Conservation (phyloP, 2,113 vertebrate species). For the Crotalus tigris region DNA sequence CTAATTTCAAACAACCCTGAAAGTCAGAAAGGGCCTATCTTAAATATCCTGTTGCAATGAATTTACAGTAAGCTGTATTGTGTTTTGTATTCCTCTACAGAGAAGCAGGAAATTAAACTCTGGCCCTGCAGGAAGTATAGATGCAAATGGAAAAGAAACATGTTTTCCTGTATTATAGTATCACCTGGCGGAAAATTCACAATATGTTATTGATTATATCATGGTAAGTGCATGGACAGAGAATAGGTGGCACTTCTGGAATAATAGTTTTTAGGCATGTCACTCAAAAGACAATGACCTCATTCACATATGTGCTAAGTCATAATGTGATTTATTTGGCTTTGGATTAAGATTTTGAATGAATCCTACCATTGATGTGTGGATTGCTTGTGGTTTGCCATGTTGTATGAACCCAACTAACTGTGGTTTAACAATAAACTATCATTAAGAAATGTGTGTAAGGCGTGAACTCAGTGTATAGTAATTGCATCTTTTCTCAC, state of each 20-base stretch:
- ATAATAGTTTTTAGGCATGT: not conserved
- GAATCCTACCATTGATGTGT: not conserved
- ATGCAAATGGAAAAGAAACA: not conserved
- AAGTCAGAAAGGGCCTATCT: accelerated
- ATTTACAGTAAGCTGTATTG: not conserved
- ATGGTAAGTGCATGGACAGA: not conserved
- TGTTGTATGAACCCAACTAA: not conserved
- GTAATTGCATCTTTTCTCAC: not conserved
- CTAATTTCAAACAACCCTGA: not conserved
- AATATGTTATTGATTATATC: not conserved
- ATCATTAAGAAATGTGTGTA: not conserved
- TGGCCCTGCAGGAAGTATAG: not conserved
- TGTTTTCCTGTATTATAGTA: not conserved
- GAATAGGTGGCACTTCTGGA: not conserved
- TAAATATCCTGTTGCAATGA: not conserved
- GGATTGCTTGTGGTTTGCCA: not conserved
- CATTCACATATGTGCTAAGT: not conserved
- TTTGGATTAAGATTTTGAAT: not conserved
- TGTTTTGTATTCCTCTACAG: not conserved
- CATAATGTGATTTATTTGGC: not conserved
- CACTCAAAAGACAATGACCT: not conserved
- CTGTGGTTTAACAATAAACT: not conserved
- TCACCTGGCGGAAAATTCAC: not conserved
- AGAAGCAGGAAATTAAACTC: not conserved
- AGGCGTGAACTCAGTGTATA: not conserved